These are phyloP conservation scores for Stigmatopora nigra DNA, from an alignment of 2,113 vertebrate genomes.

Conservation along the genomic window DNA sequence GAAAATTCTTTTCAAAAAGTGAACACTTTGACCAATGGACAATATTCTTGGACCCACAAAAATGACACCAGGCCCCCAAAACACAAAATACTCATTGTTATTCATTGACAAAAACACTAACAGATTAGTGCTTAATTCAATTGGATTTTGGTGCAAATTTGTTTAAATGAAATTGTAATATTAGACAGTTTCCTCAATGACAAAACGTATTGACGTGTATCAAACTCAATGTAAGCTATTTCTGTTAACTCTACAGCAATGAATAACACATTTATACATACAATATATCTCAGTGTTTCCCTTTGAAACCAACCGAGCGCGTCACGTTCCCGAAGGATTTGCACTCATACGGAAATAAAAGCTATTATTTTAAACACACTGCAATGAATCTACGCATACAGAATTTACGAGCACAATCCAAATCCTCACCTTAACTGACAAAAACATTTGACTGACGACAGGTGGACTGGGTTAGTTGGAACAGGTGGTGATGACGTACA, in stretches of 20 bases:
- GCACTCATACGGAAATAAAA: not conserved
- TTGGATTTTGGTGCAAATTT: too few species aligned
- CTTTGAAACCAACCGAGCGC: not conserved
- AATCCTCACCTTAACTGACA: not conserved
- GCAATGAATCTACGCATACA: not conserved
- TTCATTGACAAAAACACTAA: not conserved
- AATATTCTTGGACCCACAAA: too few species aligned
- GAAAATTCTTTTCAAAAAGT: too few species aligned
- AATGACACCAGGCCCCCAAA: too few species aligned
- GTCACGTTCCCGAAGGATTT: not conserved
- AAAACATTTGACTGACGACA: not conserved
- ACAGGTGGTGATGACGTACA: not conserved
- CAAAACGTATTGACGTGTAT: too few species aligned
- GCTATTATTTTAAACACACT: not conserved
- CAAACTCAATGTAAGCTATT: not conserved
- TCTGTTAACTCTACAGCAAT: not conserved
- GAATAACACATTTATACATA: not conserved
- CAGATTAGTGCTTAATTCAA: not conserved
- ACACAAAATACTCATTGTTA: not conserved
- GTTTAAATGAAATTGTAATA: too few species aligned
- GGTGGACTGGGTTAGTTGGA: not conserved
- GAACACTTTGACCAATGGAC: too few species aligned
- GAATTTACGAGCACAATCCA: not conserved
- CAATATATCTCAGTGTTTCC: not conserved
- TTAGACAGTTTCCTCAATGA: too few species aligned